Percentiles rank a stretch among this genome's conserved stretches.
phyloP scores from a whole-genome alignment of 2,797 vertebrate species.

The Coluber constrictor region DNA sequence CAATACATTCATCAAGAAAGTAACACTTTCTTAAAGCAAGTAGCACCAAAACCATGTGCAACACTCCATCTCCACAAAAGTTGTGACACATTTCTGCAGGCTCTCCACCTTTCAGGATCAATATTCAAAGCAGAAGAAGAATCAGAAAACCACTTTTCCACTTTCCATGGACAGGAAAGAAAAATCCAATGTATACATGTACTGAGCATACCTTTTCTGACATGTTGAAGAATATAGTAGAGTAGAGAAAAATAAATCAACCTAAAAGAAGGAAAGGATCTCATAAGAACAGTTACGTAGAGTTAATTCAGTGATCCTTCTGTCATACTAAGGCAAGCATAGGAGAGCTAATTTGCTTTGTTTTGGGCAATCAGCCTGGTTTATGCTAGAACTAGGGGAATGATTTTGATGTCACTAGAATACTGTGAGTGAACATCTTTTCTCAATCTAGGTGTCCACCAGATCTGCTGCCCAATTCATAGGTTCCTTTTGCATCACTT shows the following conservation, averaged over 20 bases:
- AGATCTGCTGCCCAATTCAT: not conserved
- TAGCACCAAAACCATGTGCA: not conserved
- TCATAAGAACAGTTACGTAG: not conserved
- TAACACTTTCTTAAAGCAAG: not conserved
- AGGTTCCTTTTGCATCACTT: not conserved
- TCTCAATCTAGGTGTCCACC: not conserved
- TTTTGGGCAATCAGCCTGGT: not conserved
- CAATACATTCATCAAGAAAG: no score
- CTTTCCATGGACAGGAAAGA: not conserved
- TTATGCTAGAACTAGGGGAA: not conserved
- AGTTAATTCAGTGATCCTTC: not conserved
- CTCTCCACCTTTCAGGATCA: not conserved
- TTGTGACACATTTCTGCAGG: not conserved
- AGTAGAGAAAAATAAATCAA: not conserved
- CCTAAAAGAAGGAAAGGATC: not conserved
- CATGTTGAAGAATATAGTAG: not conserved
- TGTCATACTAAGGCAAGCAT: not conserved
- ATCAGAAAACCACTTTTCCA: not conserved
- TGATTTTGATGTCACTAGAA: not conserved
- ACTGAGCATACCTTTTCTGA: not conserved
- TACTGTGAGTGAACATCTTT: not conserved
- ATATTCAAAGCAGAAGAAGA: not conserved
- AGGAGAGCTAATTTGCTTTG: not conserved
- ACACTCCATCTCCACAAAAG: not conserved
- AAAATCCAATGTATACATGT: not conserved